Evolutionary conservation across 2,797 vertebrate species (phyloP).

Genomic region (Chrysocyon brachyurus): DNA sequence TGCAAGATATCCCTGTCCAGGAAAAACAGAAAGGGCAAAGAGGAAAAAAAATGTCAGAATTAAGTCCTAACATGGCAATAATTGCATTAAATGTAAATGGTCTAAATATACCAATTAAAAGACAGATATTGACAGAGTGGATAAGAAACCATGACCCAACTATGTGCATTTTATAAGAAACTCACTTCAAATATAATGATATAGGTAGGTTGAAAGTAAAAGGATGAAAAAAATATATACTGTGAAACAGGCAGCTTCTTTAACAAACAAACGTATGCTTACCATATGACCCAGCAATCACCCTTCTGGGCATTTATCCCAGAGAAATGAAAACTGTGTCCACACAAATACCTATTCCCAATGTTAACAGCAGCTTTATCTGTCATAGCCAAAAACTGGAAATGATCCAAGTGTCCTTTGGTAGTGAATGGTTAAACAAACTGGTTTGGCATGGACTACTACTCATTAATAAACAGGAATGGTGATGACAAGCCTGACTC

Average conservation of each 20-base stretch:
- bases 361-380: not conserved
- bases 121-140: not conserved
- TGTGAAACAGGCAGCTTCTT: not conserved
- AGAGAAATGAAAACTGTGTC: not conserved
- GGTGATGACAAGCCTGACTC: not conserved
- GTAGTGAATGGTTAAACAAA: not conserved
- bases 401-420: not conserved
- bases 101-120: not conserved
- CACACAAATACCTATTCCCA: not conserved
- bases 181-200: not conserved
- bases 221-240: not conserved
- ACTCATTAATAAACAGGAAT: not conserved
- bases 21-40: not conserved
- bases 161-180: not conserved
- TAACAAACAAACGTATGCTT: not conserved
- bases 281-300: not conserved
- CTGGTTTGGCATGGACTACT: not conserved
- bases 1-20: not conserved
- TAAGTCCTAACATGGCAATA: not conserved
- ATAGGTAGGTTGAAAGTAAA: not conserved
- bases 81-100: not conserved
- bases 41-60: not conserved
- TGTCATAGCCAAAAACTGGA: not conserved
- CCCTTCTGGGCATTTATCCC: not conserved
- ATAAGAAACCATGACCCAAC: not conserved